Conservation (phyloP, 1,140 invertebrate genomes). For the Pseudomyrmex dendroicus region DNA sequence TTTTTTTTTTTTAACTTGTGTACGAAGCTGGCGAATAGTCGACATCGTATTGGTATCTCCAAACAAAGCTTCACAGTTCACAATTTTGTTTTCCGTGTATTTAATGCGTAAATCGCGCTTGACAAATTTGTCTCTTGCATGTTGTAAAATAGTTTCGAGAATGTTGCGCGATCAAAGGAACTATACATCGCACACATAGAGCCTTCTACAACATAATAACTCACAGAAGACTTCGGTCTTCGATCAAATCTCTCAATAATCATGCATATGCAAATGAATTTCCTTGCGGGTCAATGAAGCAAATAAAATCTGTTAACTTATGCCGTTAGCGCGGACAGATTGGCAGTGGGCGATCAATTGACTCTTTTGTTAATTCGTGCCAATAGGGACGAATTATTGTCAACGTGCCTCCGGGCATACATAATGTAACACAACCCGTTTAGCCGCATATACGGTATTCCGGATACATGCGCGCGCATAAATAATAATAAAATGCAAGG, state of each 20-base stretch:
- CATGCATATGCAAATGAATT: slow-evolving; percentile 69
- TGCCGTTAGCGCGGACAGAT: slow-evolving; percentile 76
- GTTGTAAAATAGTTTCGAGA: too few species aligned
- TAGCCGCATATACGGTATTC: slow-evolving; percentile 57
- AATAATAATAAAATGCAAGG: slow-evolving; percentile 18
- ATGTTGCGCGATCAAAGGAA: too few species aligned
- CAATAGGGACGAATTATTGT: slow-evolving; percentile 83
- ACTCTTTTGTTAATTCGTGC: slow-evolving; percentile 81
- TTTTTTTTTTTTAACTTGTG: not conserved
- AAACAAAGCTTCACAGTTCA: not conserved
- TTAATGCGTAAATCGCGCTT: not conserved
- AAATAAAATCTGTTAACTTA: slow-evolving; percentile 82
- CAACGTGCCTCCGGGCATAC: slow-evolving; percentile 78
- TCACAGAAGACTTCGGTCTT: slow-evolving; percentile 72
- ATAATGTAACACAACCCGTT: slow-evolving; percentile 78
- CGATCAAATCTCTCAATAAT: slow-evolving; percentile 73
- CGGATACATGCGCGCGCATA: slow-evolving; percentile 13
- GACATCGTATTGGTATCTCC: not conserved
- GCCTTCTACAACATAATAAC: slow-evolving; percentile 58
- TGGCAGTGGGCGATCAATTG: slow-evolving; percentile 83
- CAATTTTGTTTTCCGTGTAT: not conserved
- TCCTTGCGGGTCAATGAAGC: slow-evolving; percentile 79
- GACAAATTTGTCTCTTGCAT: not conserved
- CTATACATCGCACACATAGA: not conserved
- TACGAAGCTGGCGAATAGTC: not conserved